Conservation (phyloP, 1,140 invertebrate genomes). For the Trialeurodes vaporariorum region DNA sequence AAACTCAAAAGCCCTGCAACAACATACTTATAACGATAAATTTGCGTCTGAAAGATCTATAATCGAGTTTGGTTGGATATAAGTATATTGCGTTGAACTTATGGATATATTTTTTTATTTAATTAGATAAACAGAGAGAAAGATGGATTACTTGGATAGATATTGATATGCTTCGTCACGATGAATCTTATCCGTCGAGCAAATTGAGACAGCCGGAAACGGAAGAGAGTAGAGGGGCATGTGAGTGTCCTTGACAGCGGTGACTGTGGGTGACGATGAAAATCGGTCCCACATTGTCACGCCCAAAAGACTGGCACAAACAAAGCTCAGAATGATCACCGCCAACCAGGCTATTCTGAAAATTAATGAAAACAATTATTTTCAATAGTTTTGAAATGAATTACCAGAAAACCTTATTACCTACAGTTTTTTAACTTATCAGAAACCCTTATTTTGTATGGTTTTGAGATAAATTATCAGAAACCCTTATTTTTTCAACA, state of each 20-base stretch:
- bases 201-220: conserved; percentile 29
- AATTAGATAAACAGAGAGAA: background rate
- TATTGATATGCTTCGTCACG: conserved; percentile 20
- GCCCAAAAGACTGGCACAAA: conserved; percentile 20
- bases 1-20: no score
- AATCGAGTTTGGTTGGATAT: no score
- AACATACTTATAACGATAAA: no score
- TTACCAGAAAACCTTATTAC: no score
- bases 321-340: conserved; percentile 20
- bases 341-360: conserved; percentile 19
- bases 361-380: no score
- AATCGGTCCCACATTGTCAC: conserved; percentile 23
- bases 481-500: no score
- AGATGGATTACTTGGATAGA: conserved; percentile 20
- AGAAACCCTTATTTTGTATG: no score
- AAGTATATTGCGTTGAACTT: background rate
- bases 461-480: no score
- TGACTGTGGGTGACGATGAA: conserved; percentile 21
- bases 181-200: conserved; percentile 27
- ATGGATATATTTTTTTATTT: background rate
- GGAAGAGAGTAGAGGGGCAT: conserved; percentile 25
- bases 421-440: no score
- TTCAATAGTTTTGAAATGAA: no score
- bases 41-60: no score
- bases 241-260: conserved; percentile 26